phyloP scores from a whole-genome alignment of 2,113 vertebrate species.

The Ceratotherium simum region DNA sequence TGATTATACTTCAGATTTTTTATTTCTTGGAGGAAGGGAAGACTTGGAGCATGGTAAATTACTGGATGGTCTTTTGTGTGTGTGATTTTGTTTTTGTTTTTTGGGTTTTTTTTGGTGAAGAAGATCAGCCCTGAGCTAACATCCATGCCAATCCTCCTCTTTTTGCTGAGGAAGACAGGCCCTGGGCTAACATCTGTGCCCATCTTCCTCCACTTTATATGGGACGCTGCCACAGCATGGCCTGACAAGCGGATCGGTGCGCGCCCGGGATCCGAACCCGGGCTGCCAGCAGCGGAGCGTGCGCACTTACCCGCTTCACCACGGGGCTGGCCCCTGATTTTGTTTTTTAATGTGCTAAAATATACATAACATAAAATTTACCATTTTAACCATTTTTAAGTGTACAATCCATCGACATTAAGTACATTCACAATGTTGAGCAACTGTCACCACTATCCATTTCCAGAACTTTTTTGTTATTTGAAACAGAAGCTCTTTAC shows the following conservation, averaged over 20 bases:
- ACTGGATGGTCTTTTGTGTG: not conserved
- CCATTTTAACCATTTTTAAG: not conserved
- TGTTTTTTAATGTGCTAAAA: not conserved
- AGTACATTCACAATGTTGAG: not conserved
- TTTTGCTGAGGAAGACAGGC: no score
- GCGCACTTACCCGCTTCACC: no score
- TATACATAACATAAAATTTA: constrained; percentile 1
- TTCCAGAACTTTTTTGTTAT: not conserved
- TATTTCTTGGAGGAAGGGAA: not conserved
- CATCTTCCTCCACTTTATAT: no score
- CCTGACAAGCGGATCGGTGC: no score
- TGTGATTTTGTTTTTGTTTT: not conserved
- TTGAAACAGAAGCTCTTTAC: not conserved
- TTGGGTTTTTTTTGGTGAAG: no score
- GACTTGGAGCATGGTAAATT: constrained; percentile 11
- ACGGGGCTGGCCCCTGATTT: no score
- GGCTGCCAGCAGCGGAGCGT: no score
- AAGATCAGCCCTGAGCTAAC: no score
- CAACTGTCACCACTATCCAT: not conserved
- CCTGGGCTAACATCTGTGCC: no score
- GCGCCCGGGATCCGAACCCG: no score
- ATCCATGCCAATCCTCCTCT: no score
- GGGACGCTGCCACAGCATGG: no score
- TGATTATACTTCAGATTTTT: constrained; percentile 26
- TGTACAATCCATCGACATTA: not conserved